Conservation (phyloP, 1,140 invertebrate genomes). For the Episyrphus balteatus region DNA sequence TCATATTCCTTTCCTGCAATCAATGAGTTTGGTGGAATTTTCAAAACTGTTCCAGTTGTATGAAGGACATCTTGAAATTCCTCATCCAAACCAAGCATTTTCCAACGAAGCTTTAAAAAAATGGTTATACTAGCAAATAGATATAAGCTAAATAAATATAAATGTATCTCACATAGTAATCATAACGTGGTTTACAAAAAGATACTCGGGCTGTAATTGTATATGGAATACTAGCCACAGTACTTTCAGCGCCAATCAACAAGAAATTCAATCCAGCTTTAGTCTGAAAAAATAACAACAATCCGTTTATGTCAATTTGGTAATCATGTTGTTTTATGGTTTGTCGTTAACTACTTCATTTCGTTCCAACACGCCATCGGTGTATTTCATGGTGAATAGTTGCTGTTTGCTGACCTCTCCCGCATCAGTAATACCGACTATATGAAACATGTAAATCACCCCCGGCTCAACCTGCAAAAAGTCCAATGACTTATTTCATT, state of each 20-base stretch:
- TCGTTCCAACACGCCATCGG: slow-evolving; percentile 1
- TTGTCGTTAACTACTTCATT: background rate
- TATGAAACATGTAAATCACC: slow-evolving; percentile 6
- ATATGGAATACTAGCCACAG: slow-evolving; percentile 1
- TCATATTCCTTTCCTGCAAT: background rate
- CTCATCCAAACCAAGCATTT: background rate
- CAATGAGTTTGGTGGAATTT: slow-evolving; percentile 2
- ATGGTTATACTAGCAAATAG: too few relatives aligned
- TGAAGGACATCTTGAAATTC: background rate
- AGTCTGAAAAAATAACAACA: background rate
- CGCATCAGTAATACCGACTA: slow-evolving; percentile 3
- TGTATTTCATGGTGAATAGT: slow-evolving; percentile 4
- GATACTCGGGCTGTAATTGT: background rate
- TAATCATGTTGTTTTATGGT: background rate
- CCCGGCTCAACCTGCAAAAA: background rate
- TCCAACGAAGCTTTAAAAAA: background rate
- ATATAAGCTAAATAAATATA: too few relatives aligned
- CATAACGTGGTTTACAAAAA: slow-evolving; percentile 1
- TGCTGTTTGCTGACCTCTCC: slow-evolving; percentile 4
- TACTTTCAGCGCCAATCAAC: slow-evolving; percentile 1
- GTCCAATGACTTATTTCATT: background rate
- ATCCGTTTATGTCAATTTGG: background rate
- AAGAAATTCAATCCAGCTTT: slow-evolving; percentile 3
- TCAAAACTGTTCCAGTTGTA: background rate
- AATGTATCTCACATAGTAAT: background rate